Percentiles rank a stretch among this genome's conserved stretches.
phyloP scores from a whole-genome alignment of 1,140 invertebrate species.

The Drosophila sucinea region DNA sequence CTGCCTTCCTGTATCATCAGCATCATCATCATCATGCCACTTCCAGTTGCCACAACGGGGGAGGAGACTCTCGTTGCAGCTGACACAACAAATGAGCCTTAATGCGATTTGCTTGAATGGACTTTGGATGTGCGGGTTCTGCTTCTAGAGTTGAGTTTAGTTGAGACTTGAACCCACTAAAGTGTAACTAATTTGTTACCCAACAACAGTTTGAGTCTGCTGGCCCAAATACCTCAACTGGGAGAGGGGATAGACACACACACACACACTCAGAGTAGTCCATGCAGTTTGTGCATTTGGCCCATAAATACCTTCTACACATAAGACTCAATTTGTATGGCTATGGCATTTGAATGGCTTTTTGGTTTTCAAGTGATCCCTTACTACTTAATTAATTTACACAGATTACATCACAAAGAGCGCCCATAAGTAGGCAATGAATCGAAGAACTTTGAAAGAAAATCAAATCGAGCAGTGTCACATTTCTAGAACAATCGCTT shows the following conservation, averaged over 20 bases:
- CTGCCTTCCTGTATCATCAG: not conserved
- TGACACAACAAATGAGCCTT: slow-evolving; percentile 82
- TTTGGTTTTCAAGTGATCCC: no score
- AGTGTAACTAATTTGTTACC: slow-evolving; percentile 69
- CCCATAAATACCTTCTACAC: not conserved
- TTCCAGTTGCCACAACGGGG: no score
- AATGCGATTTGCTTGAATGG: slow-evolving; percentile 78
- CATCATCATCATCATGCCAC: not conserved
- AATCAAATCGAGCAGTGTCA: no score
- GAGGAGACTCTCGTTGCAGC: slow-evolving; percentile 49
- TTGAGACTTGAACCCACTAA: slow-evolving; percentile 59
- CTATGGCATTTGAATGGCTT: no score
- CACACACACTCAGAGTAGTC: not conserved
- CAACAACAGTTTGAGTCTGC: slow-evolving; percentile 24
- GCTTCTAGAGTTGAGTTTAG: slow-evolving; percentile 32
- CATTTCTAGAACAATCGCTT: no score
- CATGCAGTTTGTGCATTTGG: slow-evolving; percentile 4
- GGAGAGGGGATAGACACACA: slow-evolving; percentile 5
- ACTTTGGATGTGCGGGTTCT: slow-evolving; percentile 52
- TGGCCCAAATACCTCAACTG: slow-evolving; percentile 39
- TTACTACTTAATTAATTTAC: no score
- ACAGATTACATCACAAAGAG: no score
- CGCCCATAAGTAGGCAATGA: no score
- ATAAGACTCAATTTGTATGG: not conserved
- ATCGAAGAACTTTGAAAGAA: no score